A percentile compares a stretch with the other conserved stretches of the same genome.
These are phyloP conservation scores for Hoplodrina blanda DNA, from an alignment of 2,888 invertebrate species.

Conservation along the genomic window DNA sequence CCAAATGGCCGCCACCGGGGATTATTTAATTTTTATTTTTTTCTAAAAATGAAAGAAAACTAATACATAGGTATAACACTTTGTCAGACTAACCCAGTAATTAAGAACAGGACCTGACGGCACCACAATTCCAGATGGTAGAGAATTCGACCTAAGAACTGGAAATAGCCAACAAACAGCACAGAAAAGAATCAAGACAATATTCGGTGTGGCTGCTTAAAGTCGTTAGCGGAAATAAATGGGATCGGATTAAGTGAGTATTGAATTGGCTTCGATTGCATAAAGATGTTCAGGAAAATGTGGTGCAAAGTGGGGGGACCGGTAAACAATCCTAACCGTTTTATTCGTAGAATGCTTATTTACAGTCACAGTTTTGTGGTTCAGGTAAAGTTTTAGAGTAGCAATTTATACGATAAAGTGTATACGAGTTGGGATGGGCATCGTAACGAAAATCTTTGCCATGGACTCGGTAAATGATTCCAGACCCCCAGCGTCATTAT, in stretches of 20 bases:
- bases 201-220: slow-evolving; percentile 30
- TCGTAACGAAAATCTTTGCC: too few relatives aligned
- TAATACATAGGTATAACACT: too few relatives aligned
- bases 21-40: too few relatives aligned
- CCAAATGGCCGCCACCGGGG: too few relatives aligned
- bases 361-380: slow-evolving; percentile 11
- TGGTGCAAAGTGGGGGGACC: slow-evolving; percentile 39
- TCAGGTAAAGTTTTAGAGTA: slow-evolving; percentile 9
- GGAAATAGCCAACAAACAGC: neutral
- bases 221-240: slow-evolving; percentile 58
- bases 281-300: slow-evolving; percentile 51
- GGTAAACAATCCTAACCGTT: slow-evolving; percentile 15
- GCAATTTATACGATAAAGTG: slow-evolving; percentile 4
- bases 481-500: too few relatives aligned
- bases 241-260: slow-evolving; percentile 50
- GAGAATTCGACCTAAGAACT: neutral
- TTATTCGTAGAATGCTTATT: neutral
- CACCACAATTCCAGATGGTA: too few relatives aligned
- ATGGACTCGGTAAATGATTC: too few relatives aligned
- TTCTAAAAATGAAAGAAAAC: too few relatives aligned
- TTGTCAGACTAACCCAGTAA: too few relatives aligned
- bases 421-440: too few relatives aligned
- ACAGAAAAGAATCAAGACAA: slow-evolving; percentile 20
- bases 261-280: slow-evolving; percentile 52
- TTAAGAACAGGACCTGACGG: too few relatives aligned